These are phyloP conservation scores for Myocastor coypus DNA, from an alignment of 2,113 vertebrate genomes.

Conservation along the genomic window DNA sequence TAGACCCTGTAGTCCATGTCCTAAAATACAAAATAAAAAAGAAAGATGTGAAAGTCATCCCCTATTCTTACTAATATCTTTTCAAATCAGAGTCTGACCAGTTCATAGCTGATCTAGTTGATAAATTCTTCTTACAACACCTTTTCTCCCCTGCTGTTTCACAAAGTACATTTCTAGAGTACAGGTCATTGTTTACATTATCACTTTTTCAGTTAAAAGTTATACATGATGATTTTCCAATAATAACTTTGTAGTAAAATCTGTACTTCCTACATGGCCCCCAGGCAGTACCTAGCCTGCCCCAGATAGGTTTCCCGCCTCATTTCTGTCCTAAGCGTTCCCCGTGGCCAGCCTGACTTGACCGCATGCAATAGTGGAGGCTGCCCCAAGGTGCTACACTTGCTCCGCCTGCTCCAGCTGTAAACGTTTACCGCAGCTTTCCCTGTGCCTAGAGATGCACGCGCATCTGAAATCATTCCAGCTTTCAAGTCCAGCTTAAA, in stretches of 20 bases:
- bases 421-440: background rate
- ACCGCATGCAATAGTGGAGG: background rate
- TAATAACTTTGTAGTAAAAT: background rate
- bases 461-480: background rate
- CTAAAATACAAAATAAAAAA: no score
- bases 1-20: no score
- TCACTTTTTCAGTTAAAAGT: conserved; percentile 41
- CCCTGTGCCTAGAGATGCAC: background rate
- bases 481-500: background rate
- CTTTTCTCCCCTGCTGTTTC: background rate
- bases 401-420: no score
- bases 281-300: background rate
- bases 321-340: background rate
- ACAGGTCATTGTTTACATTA: background rate
- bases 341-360: background rate
- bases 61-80: background rate
- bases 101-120: background rate
- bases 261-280: background rate
- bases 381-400: background rate
- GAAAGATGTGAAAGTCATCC: background rate
- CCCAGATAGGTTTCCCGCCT: background rate
- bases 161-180: conserved; percentile 20
- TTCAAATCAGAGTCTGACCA: background rate
- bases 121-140: background rate
- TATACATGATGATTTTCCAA: conserved; percentile 21